Percentiles rank a stretch among this genome's conserved stretches.
Evolutionary conservation across 2,113 vertebrate species (phyloP).

Genomic region (Macaca nemestrina): DNA sequence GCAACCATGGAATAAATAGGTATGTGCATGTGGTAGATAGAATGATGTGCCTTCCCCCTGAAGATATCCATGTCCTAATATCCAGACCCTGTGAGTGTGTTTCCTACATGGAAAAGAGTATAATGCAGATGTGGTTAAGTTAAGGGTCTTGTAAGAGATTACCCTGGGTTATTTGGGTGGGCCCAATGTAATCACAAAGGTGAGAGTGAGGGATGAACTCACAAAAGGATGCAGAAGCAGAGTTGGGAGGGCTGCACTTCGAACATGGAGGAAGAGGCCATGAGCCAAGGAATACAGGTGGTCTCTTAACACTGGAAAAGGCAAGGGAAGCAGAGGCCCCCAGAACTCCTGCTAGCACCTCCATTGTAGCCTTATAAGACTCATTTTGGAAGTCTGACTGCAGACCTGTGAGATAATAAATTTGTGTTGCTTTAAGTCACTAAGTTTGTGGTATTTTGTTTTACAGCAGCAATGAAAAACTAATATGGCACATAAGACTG

Average conservation of each 20-base stretch:
- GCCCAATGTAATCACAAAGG: background rate
- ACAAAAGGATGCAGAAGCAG: background rate
- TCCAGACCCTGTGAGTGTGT: background rate
- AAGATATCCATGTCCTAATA: accelerated
- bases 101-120: background rate
- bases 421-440: background rate
- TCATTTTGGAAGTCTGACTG: background rate
- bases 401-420: background rate
- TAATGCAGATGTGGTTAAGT: background rate
- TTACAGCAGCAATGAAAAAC: background rate
- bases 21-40: background rate
- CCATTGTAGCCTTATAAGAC: background rate
- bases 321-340: background rate
- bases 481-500: accelerated
- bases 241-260: background rate
- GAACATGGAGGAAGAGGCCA: background rate
- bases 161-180: background rate
- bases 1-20: accelerated
- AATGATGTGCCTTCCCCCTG: no score
- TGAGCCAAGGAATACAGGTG: background rate
- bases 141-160: background rate
- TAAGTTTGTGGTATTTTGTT: background rate
- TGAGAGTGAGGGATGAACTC: background rate
- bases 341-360: background rate
- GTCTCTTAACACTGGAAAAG: no score